Percentiles rank a stretch among this genome's conserved stretches.
Evolutionary conservation across 1,140 invertebrate species (phyloP).

Genomic region (Babylonia areolata): DNA sequence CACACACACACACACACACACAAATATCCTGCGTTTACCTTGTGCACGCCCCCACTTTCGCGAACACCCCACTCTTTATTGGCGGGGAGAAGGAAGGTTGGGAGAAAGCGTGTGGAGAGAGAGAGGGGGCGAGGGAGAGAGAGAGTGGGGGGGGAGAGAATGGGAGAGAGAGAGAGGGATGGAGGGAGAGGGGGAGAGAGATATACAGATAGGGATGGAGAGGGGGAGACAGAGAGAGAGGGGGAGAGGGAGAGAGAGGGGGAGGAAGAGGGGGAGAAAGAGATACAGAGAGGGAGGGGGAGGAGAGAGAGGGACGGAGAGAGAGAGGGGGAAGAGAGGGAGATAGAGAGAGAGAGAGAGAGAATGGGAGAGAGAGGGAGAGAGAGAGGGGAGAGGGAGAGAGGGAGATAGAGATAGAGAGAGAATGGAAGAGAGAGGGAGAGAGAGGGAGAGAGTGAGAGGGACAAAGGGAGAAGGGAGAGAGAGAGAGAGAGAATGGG

Average conservation of each 20-base stretch:
- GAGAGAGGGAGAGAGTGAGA: no score
- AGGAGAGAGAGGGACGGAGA: not conserved
- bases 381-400: not conserved
- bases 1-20: no score
- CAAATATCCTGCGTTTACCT: no score
- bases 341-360: not conserved
- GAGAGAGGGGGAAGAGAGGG: not conserved
- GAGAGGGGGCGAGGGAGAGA: not conserved
- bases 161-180: constrained; percentile 12
- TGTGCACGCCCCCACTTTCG: no score
- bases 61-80: no score
- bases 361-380: not conserved
- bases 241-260: not conserved
- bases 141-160: not conserved
- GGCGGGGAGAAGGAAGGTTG: no score
- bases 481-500: not conserved
- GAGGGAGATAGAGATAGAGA: not conserved
- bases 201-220: not conserved
- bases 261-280: not conserved
- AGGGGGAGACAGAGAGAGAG: not conserved
- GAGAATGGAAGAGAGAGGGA: not conserved
- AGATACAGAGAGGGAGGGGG: not conserved
- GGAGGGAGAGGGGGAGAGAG: not conserved
- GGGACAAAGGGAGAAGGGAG: not conserved
- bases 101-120: not conserved